phyloP scores from a whole-genome alignment of 2,797 vertebrate species.

The Enteromius unitaeniatus region DNA sequence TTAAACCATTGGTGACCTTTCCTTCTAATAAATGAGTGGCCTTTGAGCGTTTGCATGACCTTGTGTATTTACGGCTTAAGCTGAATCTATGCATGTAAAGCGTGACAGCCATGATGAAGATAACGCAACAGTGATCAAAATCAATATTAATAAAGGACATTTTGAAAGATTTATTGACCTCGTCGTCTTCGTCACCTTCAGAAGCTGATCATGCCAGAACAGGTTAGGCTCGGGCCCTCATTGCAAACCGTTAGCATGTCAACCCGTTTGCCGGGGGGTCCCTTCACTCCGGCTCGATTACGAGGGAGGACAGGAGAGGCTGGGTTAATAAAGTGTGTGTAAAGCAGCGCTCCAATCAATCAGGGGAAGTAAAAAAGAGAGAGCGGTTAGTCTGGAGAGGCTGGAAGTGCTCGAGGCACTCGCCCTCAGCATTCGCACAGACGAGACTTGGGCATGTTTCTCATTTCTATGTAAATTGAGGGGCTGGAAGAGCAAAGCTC shows the following conservation, averaged over 20 bases:
- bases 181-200: background rate
- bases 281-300: background rate
- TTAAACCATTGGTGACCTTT: background rate
- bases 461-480: constrained; percentile 81
- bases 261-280: background rate
- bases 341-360: constrained; percentile 26
- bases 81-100: background rate
- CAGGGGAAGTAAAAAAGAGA: constrained; percentile 15
- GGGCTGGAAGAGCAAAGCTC: background rate
- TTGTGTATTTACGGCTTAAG: background rate
- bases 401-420: constrained; percentile 48
- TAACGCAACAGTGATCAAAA: background rate
- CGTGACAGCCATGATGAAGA: background rate
- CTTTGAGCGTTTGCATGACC: background rate
- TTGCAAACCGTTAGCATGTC: background rate
- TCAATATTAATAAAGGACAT: background rate
- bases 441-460: constrained; percentile 77
- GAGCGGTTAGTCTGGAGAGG: constrained; percentile 44
- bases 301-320: background rate
- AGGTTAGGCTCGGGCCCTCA: background rate
- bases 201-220: background rate
- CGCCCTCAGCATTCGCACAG: constrained; percentile 56
- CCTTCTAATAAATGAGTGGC: background rate
- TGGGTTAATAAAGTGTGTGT: constrained; percentile 39
- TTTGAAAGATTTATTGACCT: background rate